phyloP scores from a whole-genome alignment of 2,888 invertebrate genomes.

The Dinocampus coccinellae region DNA sequence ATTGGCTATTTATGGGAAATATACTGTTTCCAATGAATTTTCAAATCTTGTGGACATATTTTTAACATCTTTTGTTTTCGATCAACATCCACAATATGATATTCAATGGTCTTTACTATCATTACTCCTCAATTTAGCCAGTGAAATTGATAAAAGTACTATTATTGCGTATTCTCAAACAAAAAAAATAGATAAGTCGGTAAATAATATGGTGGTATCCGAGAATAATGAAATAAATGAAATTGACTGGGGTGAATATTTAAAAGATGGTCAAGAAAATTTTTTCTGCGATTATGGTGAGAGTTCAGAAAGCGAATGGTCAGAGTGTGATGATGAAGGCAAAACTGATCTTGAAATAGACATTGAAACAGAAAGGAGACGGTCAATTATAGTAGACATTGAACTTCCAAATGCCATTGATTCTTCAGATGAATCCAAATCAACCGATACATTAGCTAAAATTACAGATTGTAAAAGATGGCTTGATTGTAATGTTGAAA shows the following conservation, averaged over 20 bases:
- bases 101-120: slow-evolving; percentile 71
- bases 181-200: slow-evolving; percentile 47
- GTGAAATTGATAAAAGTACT: slow-evolving; percentile 59
- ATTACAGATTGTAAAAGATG: slow-evolving; percentile 57
- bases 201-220: slow-evolving; percentile 38
- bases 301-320: slow-evolving; percentile 58
- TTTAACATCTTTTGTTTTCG: slow-evolving; percentile 62
- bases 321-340: slow-evolving; percentile 56
- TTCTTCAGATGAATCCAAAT: not conserved
- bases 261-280: slow-evolving; percentile 68
- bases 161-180: slow-evolving; percentile 52
- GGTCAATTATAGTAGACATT: not conserved
- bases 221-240: slow-evolving; percentile 61
- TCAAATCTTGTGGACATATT: slow-evolving; percentile 63
- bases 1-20: slow-evolving; percentile 69
- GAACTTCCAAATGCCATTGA: not conserved
- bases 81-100: slow-evolving; percentile 67
- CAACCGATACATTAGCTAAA: slow-evolving; percentile 14
- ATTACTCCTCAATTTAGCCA: slow-evolving; percentile 68
- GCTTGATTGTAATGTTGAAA: slow-evolving; percentile 65
- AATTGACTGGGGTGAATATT: slow-evolving; percentile 71
- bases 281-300: slow-evolving; percentile 63
- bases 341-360: slow-evolving; percentile 1
- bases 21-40: slow-evolving; percentile 68
- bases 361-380: not conserved